Evolutionary conservation across 2,797 vertebrate species (phyloP), one percentile per base, ranked within the genome.

Genomic region (Chiroxiphia lanceolata): DNA sequence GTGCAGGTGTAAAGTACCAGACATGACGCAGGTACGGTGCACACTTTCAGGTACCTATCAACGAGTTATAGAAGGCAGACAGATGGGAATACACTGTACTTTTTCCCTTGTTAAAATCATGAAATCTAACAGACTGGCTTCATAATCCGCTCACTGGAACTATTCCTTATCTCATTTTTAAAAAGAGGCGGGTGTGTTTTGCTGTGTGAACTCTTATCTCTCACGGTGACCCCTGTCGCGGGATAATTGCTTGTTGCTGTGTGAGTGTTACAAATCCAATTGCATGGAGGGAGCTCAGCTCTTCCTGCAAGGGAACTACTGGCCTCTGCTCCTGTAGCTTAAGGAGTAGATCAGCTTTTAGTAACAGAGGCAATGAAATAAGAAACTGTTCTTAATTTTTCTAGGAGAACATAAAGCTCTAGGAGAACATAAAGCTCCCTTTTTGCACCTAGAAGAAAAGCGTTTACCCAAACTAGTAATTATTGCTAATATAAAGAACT

Each of bases 11-110:
- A 4, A 47, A 38, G 4, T 5, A 3, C 19, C 2, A 1, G 9
- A 29, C 1, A 1, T 7, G 31, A 15, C 3, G 16, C 13, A 22
- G 26, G 23, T 14, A 10, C 9, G 2, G 19, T 0, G 6, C 36
- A 7, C 0, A 0, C 19, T 34, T 48, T 50, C 50, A 27, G 22
- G 27, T 14, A 7, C 20, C 31, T 45, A 3, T 15, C 31, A 15
- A 9, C 0, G 1, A 40, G 19, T 34, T 33, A 11, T 0, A 50
- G 45, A 59, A 51, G 31, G 33, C 50, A 87, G 45, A 26, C 15
- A 65, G 42, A 17, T 14, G 13, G 42, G n/a, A 83, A 78, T 6
- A 15, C 33, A 9, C 26, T 69, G 16, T 5, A 19, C 33, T 53
- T 21, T 60, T 47, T 19, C 3, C 36, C 17, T 13, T 59, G 38